Evolutionary conservation across 2,888 invertebrate species (phyloP).

Genomic region (Julus scandinavius): DNA sequence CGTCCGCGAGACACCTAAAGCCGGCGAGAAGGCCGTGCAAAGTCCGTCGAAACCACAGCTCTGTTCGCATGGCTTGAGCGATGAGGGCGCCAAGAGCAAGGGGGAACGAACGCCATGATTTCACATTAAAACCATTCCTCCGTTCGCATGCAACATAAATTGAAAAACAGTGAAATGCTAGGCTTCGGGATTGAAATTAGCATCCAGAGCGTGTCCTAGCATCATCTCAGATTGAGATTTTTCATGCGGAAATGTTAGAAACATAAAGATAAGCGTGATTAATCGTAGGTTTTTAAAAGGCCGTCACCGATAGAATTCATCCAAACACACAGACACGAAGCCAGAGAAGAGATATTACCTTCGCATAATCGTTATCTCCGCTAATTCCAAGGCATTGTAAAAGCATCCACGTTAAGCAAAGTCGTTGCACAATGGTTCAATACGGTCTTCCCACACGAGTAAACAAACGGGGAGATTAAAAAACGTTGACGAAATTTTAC

Average conservation of each 20-base stretch:
- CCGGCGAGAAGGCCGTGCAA: background rate
- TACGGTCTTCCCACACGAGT: slow-evolving; percentile 1
- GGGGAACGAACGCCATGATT: slow-evolving; percentile 1
- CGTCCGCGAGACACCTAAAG: background rate
- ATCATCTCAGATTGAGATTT: background rate
- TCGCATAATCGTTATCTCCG: background rate
- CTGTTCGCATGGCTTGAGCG: background rate
- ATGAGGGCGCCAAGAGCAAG: slow-evolving; percentile 1
- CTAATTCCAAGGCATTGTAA: background rate
- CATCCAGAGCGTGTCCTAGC: background rate
- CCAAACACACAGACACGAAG: background rate
- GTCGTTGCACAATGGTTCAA: background rate
- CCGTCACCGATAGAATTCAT: background rate
- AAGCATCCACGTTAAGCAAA: background rate
- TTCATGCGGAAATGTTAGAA: background rate
- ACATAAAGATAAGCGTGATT: background rate
- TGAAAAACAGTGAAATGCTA: background rate
- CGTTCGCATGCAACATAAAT: background rate
- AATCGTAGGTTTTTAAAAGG: background rate
- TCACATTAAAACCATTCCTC: background rate
- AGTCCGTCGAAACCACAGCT: background rate
- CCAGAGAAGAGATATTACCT: background rate
- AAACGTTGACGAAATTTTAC: background rate
- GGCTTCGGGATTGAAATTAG: background rate
- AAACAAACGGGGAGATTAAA: background rate